Evolutionary conservation across 2,888 invertebrate species (phyloP).

Genomic region (Orthosia incerta): DNA sequence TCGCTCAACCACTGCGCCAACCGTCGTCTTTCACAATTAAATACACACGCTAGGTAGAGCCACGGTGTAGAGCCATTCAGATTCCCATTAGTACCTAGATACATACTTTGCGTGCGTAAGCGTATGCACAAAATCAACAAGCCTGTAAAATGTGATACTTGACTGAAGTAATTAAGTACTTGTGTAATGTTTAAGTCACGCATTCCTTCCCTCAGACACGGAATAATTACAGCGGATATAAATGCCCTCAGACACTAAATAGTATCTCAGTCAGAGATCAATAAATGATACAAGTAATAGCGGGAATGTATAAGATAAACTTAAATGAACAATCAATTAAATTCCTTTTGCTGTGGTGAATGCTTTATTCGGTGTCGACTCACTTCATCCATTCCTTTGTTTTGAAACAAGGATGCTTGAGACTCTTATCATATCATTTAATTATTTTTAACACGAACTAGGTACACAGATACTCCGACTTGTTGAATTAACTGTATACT

Average conservation of each 20-base stretch:
- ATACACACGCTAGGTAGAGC: background rate
- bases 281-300: conserved; percentile 4
- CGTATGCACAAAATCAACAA: background rate
- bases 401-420: conserved; percentile 28
- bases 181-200: conserved; percentile 12
- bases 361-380: conserved; percentile 39
- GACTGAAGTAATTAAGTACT: background rate
- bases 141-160: conserved; percentile 18
- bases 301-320: conserved; percentile 33
- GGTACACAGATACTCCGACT: background rate
- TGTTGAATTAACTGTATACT: too few relatives aligned
- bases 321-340: conserved; percentile 25
- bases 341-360: conserved; percentile 19
- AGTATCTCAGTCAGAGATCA: too few relatives aligned
- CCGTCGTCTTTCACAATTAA: background rate
- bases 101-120: conserved; percentile 25
- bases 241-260: background rate
- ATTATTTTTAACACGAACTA: conserved; percentile 43
- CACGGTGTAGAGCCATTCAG: too few relatives aligned
- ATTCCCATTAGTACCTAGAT: too few relatives aligned
- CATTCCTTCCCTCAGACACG: conserved; percentile 16
- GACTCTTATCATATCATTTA: conserved; percentile 11
- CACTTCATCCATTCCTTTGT: conserved; percentile 51
- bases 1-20: too few relatives aligned
- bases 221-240: too few relatives aligned